A percentile compares a stretch with the other conserved stretches of the same genome.
phyloP scores from a whole-genome alignment of 2,797 vertebrate genomes.

The Distichodus sexfasciatus region DNA sequence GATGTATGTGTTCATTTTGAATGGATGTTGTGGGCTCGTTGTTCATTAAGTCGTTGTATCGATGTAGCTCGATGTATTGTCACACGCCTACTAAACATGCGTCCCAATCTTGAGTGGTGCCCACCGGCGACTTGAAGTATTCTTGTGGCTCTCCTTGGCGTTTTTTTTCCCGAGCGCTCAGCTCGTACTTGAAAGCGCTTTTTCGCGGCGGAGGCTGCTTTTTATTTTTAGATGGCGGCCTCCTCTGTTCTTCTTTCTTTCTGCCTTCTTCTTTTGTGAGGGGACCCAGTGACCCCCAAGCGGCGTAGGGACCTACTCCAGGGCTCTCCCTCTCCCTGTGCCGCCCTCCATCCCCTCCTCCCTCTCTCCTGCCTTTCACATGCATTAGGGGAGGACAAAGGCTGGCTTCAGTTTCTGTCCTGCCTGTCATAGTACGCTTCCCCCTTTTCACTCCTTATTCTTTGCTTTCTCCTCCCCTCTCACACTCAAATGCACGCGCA shows the following conservation, averaged over 20 bases:
- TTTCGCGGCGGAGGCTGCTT: not conserved
- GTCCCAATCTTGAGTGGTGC: not conserved
- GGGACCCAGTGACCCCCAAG: constrained; percentile 36
- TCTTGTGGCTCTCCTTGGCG: not conserved
- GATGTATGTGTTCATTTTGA: no score
- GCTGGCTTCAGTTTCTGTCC: constrained; percentile 35
- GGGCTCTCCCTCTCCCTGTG: constrained; percentile 3
- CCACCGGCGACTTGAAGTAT: not conserved
- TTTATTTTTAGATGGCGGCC: not conserved
- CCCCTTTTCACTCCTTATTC: constrained; percentile 22
- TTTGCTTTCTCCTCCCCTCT: constrained; percentile 43
- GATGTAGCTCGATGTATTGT: no score
- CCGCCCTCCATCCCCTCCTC: not conserved
- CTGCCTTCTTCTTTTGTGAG: constrained; percentile 32
- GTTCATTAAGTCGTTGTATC: no score
- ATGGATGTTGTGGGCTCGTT: no score
- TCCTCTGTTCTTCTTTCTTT: constrained; percentile 17
- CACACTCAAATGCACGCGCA: constrained; percentile 24
- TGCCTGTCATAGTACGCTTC: constrained; percentile 37
- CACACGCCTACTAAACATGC: constrained; percentile 4
- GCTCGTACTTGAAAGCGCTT: not conserved
- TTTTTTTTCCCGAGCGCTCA: not conserved
- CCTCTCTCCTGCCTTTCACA: constrained; percentile 38
- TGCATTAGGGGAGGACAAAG: constrained; percentile 41
- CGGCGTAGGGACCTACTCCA: constrained; percentile 17